Percentiles rank a stretch among this genome's conserved stretches.
Evolutionary conservation across 1,140 invertebrate species (phyloP).

Genomic region (Aphaenogaster ashmeadi): DNA sequence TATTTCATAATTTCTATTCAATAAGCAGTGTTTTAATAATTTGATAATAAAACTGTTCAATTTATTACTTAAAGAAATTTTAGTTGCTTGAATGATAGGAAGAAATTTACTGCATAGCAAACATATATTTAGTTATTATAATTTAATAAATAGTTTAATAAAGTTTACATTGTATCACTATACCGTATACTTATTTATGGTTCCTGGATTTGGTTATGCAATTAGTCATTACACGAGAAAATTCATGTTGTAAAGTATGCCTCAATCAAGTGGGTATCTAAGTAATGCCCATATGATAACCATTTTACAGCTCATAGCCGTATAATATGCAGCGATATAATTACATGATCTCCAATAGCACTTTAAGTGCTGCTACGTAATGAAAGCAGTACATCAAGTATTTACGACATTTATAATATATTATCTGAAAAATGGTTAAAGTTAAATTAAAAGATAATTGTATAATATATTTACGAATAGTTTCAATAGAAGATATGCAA

Average conservation of each 20-base stretch:
- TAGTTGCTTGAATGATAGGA: not conserved
- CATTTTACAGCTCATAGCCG: slow-evolving; percentile 28
- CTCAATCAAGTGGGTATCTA: slow-evolving; percentile 39
- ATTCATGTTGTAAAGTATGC: slow-evolving; percentile 1
- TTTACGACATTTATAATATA: not conserved
- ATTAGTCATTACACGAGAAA: slow-evolving; percentile 5
- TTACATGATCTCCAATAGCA: slow-evolving; percentile 10
- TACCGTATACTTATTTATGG: not conserved
- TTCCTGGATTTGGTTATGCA: not conserved
- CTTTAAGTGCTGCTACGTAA: slow-evolving; percentile 7
- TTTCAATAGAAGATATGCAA: not conserved
- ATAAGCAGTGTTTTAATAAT: not conserved
- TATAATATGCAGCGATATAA: slow-evolving; percentile 46
- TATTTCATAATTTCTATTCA: not conserved
- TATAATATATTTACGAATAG: not conserved
- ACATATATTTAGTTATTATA: not conserved
- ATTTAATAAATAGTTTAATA: not conserved
- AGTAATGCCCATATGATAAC: slow-evolving; percentile 13
- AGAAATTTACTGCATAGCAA: not conserved
- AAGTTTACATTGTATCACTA: not conserved
- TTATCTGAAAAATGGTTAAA: not conserved
- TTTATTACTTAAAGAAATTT: not conserved
- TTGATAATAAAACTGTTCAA: not conserved
- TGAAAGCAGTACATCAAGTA: slow-evolving; percentile 20
- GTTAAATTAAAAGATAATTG: not conserved